phyloP scores from a whole-genome alignment of 2,888 invertebrate genomes.

The Cataglyphis rosenhaueri region DNA sequence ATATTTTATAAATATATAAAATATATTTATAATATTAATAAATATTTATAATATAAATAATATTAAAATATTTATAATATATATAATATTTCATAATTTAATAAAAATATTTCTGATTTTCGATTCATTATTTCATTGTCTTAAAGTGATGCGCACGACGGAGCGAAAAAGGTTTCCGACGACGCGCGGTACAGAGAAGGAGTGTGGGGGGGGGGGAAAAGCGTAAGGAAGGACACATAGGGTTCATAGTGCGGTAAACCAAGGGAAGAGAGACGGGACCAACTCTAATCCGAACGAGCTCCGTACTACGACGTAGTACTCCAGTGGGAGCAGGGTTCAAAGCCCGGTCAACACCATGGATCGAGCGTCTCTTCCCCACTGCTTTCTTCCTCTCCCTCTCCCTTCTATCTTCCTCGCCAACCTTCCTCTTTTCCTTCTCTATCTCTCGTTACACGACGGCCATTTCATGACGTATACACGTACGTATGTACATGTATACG shows the following conservation, averaged over 20 bases:
- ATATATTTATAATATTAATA: too few relatives aligned
- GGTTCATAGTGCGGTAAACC: slow-evolving; percentile 71
- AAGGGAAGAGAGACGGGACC: slow-evolving; percentile 62
- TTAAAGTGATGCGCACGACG: neutral
- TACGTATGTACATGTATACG: slow-evolving; percentile 12
- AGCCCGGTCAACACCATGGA: slow-evolving; percentile 81
- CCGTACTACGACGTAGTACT: slow-evolving; percentile 80
- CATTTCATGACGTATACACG: slow-evolving; percentile 62
- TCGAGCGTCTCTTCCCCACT: slow-evolving; percentile 68
- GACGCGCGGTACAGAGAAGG: slow-evolving; percentile 34
- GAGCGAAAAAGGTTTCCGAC: slow-evolving; percentile 43
- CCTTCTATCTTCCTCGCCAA: slow-evolving; percentile 27
- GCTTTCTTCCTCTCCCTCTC: slow-evolving; percentile 13
- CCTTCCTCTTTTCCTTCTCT: slow-evolving; percentile 31
- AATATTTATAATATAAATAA: too few relatives aligned
- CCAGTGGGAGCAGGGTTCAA: slow-evolving; percentile 80
- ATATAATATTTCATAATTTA: neutral
- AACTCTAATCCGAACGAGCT: slow-evolving; percentile 69
- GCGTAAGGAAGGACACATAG: slow-evolving; percentile 48
- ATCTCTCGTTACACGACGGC: slow-evolving; percentile 55
- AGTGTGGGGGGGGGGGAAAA: neutral
- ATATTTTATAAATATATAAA: neutral
- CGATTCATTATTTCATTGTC: neutral
- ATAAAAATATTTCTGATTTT: neutral
- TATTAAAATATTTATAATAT: too few relatives aligned